Percentiles rank a stretch among this genome's conserved stretches.
Conservation (phyloP, 2,888 invertebrate species). For the Fissipunctia ypsillon region DNA sequence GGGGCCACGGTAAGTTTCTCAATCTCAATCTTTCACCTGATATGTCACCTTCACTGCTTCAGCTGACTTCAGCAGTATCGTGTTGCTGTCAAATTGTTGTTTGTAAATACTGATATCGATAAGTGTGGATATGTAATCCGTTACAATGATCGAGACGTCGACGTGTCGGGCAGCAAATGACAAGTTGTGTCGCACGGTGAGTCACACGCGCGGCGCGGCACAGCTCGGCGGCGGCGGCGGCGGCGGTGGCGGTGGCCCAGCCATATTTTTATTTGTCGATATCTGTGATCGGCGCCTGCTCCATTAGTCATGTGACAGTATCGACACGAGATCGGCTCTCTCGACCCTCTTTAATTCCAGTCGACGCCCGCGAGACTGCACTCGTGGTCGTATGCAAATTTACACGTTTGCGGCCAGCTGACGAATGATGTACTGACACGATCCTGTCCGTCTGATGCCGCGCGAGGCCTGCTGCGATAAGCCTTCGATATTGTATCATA, state of each 20-base stretch:
- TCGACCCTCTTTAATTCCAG: constrained; percentile 85
- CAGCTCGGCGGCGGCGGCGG: constrained; percentile 59
- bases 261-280: constrained; percentile 88
- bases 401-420: constrained; percentile 81
- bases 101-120: constrained; percentile 50
- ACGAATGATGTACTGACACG: constrained; percentile 86
- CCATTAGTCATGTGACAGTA: constrained; percentile 90
- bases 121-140: constrained; percentile 48
- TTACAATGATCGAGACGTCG: constrained; percentile 50
- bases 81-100: constrained; percentile 40
- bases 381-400: constrained; percentile 84
- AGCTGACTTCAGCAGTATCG: constrained; percentile 30
- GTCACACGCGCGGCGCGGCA: constrained; percentile 60
- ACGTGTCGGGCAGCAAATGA: constrained; percentile 40
- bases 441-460: constrained; percentile 65
- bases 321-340: constrained; percentile 88
- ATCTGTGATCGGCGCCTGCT: constrained; percentile 89
- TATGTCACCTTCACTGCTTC: constrained; percentile 33
- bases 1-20: too few species aligned
- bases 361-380: constrained; percentile 81
- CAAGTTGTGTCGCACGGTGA: constrained; percentile 41
- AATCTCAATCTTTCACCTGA: constrained; percentile 34
- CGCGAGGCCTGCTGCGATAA: constrained; percentile 58
- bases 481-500: constrained; percentile 56
- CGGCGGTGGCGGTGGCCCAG: constrained; percentile 75